Evolutionary conservation across 2,888 invertebrate genomes (phyloP).

Genomic region (Orchesellides sinensis): DNA sequence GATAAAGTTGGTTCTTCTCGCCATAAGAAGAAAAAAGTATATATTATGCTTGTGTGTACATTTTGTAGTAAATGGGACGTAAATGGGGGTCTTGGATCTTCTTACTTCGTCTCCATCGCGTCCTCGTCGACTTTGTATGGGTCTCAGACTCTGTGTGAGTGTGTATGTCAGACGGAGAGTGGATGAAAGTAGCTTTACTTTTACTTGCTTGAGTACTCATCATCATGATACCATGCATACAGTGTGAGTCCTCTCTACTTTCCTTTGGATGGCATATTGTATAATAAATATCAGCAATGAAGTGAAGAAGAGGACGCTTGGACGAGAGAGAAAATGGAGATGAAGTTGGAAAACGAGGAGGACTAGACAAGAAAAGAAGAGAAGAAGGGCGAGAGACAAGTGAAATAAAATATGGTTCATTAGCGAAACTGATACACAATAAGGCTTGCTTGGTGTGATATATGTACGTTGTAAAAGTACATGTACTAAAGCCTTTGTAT

Average conservation of each 20-base stretch:
- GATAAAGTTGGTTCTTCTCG: background rate
- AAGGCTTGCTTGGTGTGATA: too few species aligned
- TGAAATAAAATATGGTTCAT: conserved; percentile 63
- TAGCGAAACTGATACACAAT: conserved; percentile 33
- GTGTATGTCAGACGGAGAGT: too few species aligned
- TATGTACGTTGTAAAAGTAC: too few species aligned
- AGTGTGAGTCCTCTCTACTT: background rate
- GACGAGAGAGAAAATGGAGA: conserved; percentile 6
- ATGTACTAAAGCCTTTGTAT: too few species aligned
- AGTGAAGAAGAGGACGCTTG: conserved; percentile 3
- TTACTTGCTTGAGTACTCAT: background rate
- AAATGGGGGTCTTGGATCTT: conserved; percentile 28
- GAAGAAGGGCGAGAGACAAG: conserved; percentile 40
- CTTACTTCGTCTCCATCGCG: background rate
- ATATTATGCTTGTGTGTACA: background rate
- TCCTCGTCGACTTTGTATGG: too few species aligned
- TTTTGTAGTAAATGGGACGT: conserved; percentile 51
- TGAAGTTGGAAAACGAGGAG: conserved; percentile 46
- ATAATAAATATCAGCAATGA: too few species aligned
- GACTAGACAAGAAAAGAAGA: conserved; percentile 16
- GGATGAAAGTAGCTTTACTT: conserved; percentile 26
- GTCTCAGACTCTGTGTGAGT: background rate
- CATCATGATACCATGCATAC: background rate
- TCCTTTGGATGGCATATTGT: background rate
- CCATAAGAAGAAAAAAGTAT: conserved; percentile 21